Evolutionary conservation across 2,797 vertebrate genomes (phyloP).

Genomic region (Periophthalmus magnuspinnatus): DNA sequence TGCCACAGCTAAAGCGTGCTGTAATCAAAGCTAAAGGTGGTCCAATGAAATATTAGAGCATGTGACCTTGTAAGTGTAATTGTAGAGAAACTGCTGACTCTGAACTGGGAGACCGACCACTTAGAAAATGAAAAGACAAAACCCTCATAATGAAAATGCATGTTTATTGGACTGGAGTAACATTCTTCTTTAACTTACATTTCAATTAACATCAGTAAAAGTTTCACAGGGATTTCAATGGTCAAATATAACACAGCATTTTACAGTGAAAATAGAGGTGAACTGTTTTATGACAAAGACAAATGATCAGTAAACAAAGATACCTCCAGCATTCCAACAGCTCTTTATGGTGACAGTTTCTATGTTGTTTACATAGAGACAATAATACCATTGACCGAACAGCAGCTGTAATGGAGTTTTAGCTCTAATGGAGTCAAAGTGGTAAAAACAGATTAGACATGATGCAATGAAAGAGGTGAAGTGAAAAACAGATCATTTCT

Average conservation of each 20-base stretch:
- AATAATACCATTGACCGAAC: slow-evolving; percentile 1
- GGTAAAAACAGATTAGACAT: not conserved
- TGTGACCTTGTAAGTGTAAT: too few relatives aligned
- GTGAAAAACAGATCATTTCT: not conserved
- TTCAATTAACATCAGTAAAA: slow-evolving; percentile 24
- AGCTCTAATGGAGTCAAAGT: not conserved
- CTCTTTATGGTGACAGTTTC: slow-evolving; percentile 27
- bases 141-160: slow-evolving; percentile 18
- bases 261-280: not conserved
- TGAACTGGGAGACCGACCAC: not conserved
- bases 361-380: slow-evolving; percentile 24
- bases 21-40: too few relatives aligned
- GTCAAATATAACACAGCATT: slow-evolving; percentile 22
- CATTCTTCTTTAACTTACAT: slow-evolving; percentile 35
- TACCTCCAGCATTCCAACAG: slow-evolving; percentile 6
- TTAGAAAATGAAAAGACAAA: not conserved
- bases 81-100: not conserved
- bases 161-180: slow-evolving; percentile 49
- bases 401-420: slow-evolving; percentile 16
- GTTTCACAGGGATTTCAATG: slow-evolving; percentile 20
- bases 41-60: too few relatives aligned
- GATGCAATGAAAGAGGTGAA: not conserved
- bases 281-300: slow-evolving; percentile 15
- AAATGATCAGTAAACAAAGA: slow-evolving; percentile 23
- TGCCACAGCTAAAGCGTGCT: too few relatives aligned